Conservation (phyloP, 1,140 invertebrate species). For the Thereuonema tuberculata region DNA sequence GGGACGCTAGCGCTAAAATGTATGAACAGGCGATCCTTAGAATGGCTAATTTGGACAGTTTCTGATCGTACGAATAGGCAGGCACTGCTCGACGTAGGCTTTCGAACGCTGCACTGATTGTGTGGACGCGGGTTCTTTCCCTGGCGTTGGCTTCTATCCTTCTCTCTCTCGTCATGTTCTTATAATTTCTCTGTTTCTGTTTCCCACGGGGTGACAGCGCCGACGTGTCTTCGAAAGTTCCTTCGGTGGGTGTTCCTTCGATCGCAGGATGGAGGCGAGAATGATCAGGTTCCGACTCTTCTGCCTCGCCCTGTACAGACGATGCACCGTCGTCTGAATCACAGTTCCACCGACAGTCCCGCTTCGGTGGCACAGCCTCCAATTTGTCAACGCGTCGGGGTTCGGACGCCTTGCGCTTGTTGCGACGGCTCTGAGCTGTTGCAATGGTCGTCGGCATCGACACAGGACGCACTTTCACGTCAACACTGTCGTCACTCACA, state of each 20-base stretch:
- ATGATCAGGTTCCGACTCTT: neutral
- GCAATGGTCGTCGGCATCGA: slow-evolving; percentile 22
- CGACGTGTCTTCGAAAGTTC: no score
- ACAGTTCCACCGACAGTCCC: slow-evolving; percentile 1
- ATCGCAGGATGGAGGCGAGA: neutral
- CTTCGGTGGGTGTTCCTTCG: no score
- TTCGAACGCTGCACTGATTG: slow-evolving; percentile 87
- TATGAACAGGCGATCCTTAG: slow-evolving; percentile 79
- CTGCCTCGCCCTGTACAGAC: neutral
- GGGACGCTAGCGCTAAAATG: slow-evolving; percentile 63
- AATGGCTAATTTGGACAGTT: slow-evolving; percentile 80
- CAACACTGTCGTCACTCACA: slow-evolving; percentile 58
- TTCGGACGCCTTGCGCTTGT: slow-evolving; percentile 56
- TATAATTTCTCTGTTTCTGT: slow-evolving; percentile 69
- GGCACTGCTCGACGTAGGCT: slow-evolving; percentile 68
- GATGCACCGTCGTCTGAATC: neutral
- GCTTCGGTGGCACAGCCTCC: no score
- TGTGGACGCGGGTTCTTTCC: slow-evolving; percentile 81
- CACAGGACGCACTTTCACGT: slow-evolving; percentile 47
- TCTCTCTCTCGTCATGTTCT: slow-evolving; percentile 84
- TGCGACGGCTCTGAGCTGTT: slow-evolving; percentile 22
- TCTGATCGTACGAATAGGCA: slow-evolving; percentile 81
- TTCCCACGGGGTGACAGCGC: neutral
- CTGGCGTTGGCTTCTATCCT: slow-evolving; percentile 85
- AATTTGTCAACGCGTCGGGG: slow-evolving; percentile 41